These are phyloP conservation scores for Karalla daura DNA, from an alignment of 2,797 vertebrate species.

Conservation along the genomic window DNA sequence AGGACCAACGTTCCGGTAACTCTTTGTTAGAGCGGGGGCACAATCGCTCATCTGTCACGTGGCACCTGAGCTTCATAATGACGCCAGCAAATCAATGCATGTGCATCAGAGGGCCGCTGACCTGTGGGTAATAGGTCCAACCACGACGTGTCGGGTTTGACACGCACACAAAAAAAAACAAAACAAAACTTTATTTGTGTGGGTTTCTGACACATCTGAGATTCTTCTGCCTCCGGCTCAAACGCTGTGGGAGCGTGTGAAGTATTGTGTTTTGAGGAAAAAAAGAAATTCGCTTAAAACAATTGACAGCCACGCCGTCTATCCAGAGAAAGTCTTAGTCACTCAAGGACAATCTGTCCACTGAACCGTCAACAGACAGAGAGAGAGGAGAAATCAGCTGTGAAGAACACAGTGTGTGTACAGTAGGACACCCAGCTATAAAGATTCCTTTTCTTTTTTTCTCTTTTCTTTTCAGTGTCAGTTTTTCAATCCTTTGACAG, in stretches of 20 bases:
- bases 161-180: constrained; percentile 16
- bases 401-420: too few relatives aligned
- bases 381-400: too few relatives aligned
- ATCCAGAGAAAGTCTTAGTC: not conserved
- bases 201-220: not conserved
- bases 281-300: not conserved
- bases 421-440: not conserved
- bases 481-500: too few relatives aligned
- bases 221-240: not conserved
- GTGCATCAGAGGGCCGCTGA: constrained; percentile 33
- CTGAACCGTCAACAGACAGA: not conserved
- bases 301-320: not conserved
- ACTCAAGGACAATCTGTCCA: not conserved
- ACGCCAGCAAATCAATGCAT: constrained; percentile 49
- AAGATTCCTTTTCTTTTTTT: not conserved
- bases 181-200: not conserved
- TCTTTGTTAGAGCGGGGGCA: constrained; percentile 53
- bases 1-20: constrained; percentile 22
- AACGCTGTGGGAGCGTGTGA: not conserved
- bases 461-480: too few relatives aligned
- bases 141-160: too few relatives aligned
- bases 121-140: constrained; percentile 50
- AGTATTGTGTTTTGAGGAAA: not conserved
- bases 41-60: constrained; percentile 61
- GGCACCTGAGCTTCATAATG: constrained; percentile 61